Evolutionary conservation across 2,113 vertebrate genomes (phyloP).

Genomic region (Pollimyrus isidori): DNA sequence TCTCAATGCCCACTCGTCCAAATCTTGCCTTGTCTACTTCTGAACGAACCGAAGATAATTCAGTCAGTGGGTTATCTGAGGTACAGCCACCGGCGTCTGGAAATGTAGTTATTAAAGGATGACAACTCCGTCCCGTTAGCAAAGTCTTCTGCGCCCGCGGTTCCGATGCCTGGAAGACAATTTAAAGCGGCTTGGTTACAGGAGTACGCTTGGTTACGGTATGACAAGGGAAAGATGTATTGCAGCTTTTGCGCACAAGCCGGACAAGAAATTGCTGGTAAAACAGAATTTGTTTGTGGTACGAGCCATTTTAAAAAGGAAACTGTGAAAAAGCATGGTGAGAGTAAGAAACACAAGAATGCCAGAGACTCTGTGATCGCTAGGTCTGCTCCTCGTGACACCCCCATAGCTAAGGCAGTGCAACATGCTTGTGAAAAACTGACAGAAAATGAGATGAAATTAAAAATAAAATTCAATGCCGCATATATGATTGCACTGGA

Average conservation of each 20-base stretch:
- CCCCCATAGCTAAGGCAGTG: no score
- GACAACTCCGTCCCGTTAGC: no score
- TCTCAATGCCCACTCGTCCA: no score
- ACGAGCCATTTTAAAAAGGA: neutral
- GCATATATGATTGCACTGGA: neutral
- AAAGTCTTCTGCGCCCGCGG: neutral
- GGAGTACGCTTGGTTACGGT: neutral
- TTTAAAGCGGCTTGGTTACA: neutral
- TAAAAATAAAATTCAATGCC: neutral
- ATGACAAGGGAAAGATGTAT: neutral
- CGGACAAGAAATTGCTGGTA: neutral
- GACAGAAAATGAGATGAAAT: neutral
- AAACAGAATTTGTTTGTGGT: neutral
- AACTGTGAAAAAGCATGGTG: neutral
- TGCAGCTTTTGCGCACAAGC: neutral
- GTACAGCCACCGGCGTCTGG: no score
- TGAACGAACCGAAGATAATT: no score
- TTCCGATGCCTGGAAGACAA: neutral
- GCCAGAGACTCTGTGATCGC: neutral
- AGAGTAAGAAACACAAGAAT: neutral
- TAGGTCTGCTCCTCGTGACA: no score
- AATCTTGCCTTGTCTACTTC: no score
- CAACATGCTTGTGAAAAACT: neutral
- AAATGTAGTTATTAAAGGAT: no score
- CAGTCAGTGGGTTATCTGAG: no score